A percentile compares a stretch with the other conserved stretches of the same genome.
These are phyloP conservation scores for Smutsia gigantea DNA, from an alignment of 2,797 vertebrate genomes.

Conservation along the genomic window DNA sequence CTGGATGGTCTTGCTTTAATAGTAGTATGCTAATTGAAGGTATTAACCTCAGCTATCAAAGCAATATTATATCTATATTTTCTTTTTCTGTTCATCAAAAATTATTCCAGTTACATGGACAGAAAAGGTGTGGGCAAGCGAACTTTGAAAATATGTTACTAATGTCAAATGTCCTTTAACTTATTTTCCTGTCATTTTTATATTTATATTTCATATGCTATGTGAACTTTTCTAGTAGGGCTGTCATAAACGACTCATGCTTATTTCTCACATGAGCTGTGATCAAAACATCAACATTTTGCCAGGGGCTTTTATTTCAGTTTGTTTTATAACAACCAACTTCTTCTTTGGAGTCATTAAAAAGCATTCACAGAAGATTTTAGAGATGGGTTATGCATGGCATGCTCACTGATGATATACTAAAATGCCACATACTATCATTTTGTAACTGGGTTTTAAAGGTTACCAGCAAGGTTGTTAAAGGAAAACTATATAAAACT, in stretches of 20 bases:
- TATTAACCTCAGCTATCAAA: background rate
- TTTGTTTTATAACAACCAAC: background rate
- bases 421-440: background rate
- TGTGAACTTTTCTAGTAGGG: background rate
- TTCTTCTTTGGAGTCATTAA: conserved; percentile 22
- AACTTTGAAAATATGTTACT: background rate
- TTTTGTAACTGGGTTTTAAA: background rate
- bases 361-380: conserved; percentile 1
- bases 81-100: background rate
- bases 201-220: background rate
- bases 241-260: background rate
- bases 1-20: background rate
- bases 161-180: background rate
- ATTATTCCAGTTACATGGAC: background rate
- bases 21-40: background rate
- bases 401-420: background rate
- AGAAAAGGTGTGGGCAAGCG: background rate
- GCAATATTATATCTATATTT: background rate
- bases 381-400: background rate
- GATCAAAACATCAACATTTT: conserved; percentile 62
- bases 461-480: background rate
- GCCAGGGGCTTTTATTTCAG: conserved; percentile 45
- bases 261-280: conserved; percentile 40
- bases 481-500: conserved; percentile 10
- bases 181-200: conserved; percentile 28